Conservation (phyloP, 2,888 invertebrate genomes). For the Cordylochernes scorpioides region DNA sequence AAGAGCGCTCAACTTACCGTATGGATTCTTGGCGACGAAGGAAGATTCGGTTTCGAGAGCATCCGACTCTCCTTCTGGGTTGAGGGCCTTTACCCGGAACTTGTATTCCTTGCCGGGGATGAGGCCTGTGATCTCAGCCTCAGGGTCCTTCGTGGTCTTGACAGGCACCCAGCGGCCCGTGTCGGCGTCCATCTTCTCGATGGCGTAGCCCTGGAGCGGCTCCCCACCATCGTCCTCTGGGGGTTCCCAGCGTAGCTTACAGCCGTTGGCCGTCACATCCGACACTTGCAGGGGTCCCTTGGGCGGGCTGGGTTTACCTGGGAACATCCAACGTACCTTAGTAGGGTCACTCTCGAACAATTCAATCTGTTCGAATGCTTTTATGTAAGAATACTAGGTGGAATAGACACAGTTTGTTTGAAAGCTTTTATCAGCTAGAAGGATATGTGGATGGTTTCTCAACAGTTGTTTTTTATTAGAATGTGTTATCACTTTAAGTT, state of each 20-base stretch:
- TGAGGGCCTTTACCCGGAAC: conserved; percentile 93
- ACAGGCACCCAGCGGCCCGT: conserved; percentile 84
- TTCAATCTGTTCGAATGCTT: too few relatives aligned
- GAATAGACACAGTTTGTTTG: too few relatives aligned
- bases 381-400: too few relatives aligned
- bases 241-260: conserved; percentile 78
- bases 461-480: too few relatives aligned
- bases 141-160: conserved; percentile 43
- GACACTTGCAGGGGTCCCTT: conserved; percentile 76
- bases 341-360: too few relatives aligned
- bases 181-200: conserved; percentile 84
- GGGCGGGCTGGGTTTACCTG: conserved; percentile 51
- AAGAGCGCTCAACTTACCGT: too few relatives aligned
- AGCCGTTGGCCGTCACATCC: conserved; percentile 69
- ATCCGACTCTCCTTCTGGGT: conserved; percentile 84
- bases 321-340: neutral
- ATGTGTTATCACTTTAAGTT: too few relatives aligned
- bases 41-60: conserved; percentile 65
- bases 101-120: conserved; percentile 92
- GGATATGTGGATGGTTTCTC: too few relatives aligned
- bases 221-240: conserved; percentile 91
- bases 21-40: conserved; percentile 93
- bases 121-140: conserved; percentile 59
- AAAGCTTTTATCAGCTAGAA: too few relatives aligned
- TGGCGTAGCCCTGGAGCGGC: conserved; percentile 70